Conservation (phyloP, 2,113 vertebrate species). For the Bubo blakistoni region DNA sequence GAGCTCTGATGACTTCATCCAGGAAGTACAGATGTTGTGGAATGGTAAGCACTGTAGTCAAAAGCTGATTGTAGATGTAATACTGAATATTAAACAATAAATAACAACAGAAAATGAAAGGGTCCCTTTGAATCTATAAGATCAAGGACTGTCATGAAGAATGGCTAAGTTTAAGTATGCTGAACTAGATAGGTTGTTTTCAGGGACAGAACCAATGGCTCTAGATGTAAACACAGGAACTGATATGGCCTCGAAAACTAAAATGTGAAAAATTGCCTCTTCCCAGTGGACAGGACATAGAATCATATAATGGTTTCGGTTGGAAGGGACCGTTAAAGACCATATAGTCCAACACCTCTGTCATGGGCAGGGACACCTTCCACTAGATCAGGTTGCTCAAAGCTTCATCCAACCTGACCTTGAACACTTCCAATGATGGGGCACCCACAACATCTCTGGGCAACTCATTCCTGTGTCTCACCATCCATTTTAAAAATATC, state of each 20-base stretch:
- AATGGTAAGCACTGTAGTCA: not conserved
- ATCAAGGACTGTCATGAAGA: not conserved
- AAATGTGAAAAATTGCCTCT: not conserved
- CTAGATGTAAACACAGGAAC: not conserved
- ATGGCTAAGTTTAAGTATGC: not conserved
- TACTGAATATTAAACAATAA: not conserved
- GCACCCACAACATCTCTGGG: not conserved
- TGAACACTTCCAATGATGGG: not conserved
- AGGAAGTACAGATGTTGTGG: not conserved
- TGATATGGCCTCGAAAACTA: not conserved
- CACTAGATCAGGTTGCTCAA: not conserved
- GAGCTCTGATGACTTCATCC: not conserved
- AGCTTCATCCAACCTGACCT: rapidly evolving
- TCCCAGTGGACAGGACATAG: not conserved
- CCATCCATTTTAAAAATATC: not conserved
- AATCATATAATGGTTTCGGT: not conserved
- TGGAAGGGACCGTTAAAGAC: not conserved
- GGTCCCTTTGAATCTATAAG: not conserved
- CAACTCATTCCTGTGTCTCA: not conserved
- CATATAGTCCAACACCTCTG: not conserved
- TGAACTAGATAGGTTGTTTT: not conserved
- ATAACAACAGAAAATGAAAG: not conserved
- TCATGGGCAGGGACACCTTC: not conserved
- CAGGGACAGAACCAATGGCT: not conserved
- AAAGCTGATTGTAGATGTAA: not conserved